phyloP scores from a whole-genome alignment of 1,140 invertebrate genomes.

The Xylocopa sonorina region DNA sequence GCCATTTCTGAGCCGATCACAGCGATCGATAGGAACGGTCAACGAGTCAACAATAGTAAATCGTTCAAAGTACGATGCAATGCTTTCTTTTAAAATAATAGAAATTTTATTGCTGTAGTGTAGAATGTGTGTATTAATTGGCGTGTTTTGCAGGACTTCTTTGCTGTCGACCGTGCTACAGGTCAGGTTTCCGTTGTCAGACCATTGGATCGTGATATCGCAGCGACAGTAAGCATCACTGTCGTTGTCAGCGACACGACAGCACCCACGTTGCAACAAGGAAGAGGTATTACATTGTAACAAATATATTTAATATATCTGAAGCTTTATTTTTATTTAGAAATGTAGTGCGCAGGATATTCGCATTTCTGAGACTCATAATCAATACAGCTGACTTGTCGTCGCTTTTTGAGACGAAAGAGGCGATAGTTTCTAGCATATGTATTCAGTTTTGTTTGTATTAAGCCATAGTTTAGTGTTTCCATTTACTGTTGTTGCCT shows the following conservation, averaged over 20 bases:
- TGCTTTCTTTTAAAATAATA: not conserved
- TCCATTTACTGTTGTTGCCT: too few species aligned
- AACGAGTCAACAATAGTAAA: constrained; percentile 84
- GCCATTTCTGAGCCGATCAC: constrained; percentile 87
- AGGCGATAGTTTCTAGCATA: too few species aligned
- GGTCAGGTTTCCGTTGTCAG: constrained; percentile 89
- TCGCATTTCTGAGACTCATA: too few species aligned
- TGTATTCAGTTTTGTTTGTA: too few species aligned
- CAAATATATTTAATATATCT: not conserved
- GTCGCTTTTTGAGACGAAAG: too few species aligned
- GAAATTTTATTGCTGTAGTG: not conserved
- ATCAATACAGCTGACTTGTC: too few species aligned
- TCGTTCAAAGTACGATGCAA: constrained; percentile 74
- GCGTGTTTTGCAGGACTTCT: constrained; percentile 86
- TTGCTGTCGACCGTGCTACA: constrained; percentile 86
- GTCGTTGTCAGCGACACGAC: constrained; percentile 91
- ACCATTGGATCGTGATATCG: constrained; percentile 86
- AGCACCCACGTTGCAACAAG: constrained; percentile 89
- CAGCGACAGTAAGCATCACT: constrained; percentile 89
- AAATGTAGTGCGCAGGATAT: too few species aligned
- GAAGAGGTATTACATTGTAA: constrained; percentile 83
- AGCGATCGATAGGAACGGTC: constrained; percentile 92
- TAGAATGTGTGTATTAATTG: not conserved
- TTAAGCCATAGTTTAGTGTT: too few species aligned
- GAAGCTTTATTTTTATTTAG: too few species aligned